Percentiles rank a stretch among this genome's conserved stretches.
phyloP scores from a whole-genome alignment of 2,888 invertebrate genomes.

The Megastigmus dorsalis region DNA sequence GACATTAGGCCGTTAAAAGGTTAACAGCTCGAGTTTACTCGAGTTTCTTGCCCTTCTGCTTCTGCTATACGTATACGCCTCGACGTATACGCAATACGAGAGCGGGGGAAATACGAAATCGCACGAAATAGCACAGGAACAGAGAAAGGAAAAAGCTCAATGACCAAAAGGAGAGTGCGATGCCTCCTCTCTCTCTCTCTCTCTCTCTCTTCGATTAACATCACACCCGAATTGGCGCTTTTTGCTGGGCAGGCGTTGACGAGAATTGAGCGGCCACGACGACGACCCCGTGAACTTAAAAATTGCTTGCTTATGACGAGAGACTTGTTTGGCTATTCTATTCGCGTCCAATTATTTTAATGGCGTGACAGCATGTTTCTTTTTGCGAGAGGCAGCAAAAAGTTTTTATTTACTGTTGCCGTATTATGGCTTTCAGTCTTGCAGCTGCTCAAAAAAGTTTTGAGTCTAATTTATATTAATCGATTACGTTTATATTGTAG shows the following conservation, averaged over 20 bases:
- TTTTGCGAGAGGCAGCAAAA: too few relatives aligned
- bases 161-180: background rate
- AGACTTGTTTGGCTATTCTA: background rate
- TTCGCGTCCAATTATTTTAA: slow-evolving; percentile 18
- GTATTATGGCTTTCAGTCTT: too few relatives aligned
- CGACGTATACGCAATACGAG: slow-evolving; percentile 27
- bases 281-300: background rate
- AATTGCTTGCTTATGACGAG: slow-evolving; percentile 1
- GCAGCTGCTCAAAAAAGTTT: too few relatives aligned
- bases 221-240: slow-evolving; percentile 17
- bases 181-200: background rate
- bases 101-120: background rate
- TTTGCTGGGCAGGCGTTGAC: too few relatives aligned
- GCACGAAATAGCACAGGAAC: background rate
- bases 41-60: slow-evolving; percentile 53
- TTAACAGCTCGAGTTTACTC: slow-evolving; percentile 45
- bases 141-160: background rate
- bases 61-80: too few relatives aligned
- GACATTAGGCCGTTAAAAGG: slow-evolving; percentile 41
- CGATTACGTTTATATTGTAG: too few relatives aligned
- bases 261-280: background rate
- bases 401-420: too few relatives aligned
- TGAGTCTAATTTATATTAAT: too few relatives aligned
- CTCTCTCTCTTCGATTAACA: slow-evolving; percentile 34
- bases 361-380: too few relatives aligned